Evolutionary conservation across 2,797 vertebrate species (phyloP), one percentile per base, ranked within the genome.

Genomic region (Myiotriccus ornatus): DNA sequence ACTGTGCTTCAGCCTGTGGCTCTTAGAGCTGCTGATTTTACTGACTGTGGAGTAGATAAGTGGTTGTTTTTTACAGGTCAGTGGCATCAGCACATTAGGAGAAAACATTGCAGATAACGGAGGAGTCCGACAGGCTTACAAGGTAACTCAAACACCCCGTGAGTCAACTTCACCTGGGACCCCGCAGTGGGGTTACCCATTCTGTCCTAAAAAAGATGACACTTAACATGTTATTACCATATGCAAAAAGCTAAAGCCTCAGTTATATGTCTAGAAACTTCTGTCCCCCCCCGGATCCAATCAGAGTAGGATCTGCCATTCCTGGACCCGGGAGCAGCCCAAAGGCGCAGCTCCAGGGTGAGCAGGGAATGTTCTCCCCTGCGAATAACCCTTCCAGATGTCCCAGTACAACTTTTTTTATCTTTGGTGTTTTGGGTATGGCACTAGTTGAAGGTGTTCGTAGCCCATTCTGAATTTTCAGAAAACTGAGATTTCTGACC

Each of bases 71-170:
- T 90, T 94, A 28, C 97, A 99, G 99, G 98, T 99, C 92, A 99
- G 99, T 78, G 99, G 99, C 87, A 98, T 99, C 97, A 99, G 98
- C 97, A 99, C 99, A 2, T 96, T 99, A 27, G 99, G 99, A 95
- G 99, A 99, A 96, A 99, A 99, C 86, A 99, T 99, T 25, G 99
- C 99, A 3, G 99, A 99, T 97, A 99, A 99, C 0, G 99, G 99
- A 93, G 99, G 99, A 23, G 98, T 99, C 84, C 98, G 99, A 64
- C 99, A 99, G 97, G 99, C 99, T 5, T 99, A 98, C 50, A 99
- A 99, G 98, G 99, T 99, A 95, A 82, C 70, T 52, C n/a, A 35
- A 71, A 63, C 22, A 55, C 6, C 5, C 19, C 15, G 27, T 10
- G 46, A 70, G 49, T 34, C 25, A 43, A 43, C 9, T 56, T n/a